Conservation (phyloP, 2,888 invertebrate species). For the Andrena fulva region DNA sequence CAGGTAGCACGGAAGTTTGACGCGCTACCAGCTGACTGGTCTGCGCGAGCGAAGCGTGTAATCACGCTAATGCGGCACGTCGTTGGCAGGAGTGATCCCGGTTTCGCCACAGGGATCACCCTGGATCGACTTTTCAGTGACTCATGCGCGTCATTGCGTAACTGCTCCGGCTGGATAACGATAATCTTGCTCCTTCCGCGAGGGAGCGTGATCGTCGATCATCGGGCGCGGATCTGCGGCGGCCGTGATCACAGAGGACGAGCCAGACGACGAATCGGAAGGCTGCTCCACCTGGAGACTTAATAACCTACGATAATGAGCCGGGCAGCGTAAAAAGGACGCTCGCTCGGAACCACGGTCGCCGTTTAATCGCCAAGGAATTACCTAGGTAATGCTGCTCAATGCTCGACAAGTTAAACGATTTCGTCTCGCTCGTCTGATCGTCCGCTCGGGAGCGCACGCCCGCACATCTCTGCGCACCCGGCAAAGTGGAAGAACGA, state of each 20-base stretch:
- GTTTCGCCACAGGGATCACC: conserved; percentile 69
- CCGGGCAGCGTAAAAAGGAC: conserved; percentile 18
- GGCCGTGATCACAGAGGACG: conserved; percentile 59
- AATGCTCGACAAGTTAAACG: background rate
- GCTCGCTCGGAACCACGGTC: background rate
- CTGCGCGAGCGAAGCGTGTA: conserved; percentile 71
- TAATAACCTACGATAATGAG: conserved; percentile 46
- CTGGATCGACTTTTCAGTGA: conserved; percentile 65
- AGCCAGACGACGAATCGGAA: conserved; percentile 54
- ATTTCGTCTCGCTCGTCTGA: background rate
- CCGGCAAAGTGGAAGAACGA: background rate
- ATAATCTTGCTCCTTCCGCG: conserved; percentile 55
- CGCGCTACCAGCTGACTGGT: conserved; percentile 72
- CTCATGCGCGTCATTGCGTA: conserved; percentile 69
- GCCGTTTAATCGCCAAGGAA: conserved; percentile 5
- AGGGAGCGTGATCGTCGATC: conserved; percentile 63
- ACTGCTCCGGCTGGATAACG: conserved; percentile 65
- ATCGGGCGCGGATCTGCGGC: conserved; percentile 35
- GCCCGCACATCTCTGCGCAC: background rate
- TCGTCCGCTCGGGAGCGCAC: background rate
- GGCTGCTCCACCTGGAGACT: conserved; percentile 38
- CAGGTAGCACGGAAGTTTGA: conserved; percentile 69
- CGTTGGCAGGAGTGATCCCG: conserved; percentile 67
- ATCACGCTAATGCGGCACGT: conserved; percentile 81
- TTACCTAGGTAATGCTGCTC: background rate